phyloP scores from a whole-genome alignment of 1,140 invertebrate species.

The Drosophila pandora region DNA sequence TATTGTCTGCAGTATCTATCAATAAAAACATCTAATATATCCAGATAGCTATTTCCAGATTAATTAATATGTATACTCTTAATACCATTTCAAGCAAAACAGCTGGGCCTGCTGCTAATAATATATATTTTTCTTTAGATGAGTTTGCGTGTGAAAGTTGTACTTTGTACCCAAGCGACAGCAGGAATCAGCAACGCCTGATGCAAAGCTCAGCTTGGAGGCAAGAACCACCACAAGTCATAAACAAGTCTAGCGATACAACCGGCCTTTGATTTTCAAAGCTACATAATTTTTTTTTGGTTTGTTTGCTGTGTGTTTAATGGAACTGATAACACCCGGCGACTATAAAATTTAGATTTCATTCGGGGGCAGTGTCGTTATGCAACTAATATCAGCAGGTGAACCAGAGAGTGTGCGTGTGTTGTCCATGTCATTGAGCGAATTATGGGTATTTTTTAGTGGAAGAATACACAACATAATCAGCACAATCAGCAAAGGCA shows the following conservation, averaged over 20 bases:
- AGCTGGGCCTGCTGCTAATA: conserved; percentile 11
- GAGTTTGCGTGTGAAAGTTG: conserved; percentile 30
- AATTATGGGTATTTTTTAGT: conserved; percentile 1
- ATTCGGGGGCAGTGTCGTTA: conserved; percentile 21
- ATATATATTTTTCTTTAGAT: conserved; percentile 4
- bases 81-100: conserved; percentile 6
- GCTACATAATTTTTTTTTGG: background rate
- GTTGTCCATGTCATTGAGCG: conserved; percentile 1
- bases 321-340: conserved; percentile 49
- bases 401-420: background rate
- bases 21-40: background rate
- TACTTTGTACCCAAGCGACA: conserved; percentile 56
- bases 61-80: conserved; percentile 10
- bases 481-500: conserved; percentile 1
- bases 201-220: conserved; percentile 59
- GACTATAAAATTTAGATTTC: conserved; percentile 13
- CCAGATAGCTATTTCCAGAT: background rate
- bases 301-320: conserved; percentile 9
- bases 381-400: conserved; percentile 30
- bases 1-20: background rate
- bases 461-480: conserved; percentile 6
- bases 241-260: conserved; percentile 35
- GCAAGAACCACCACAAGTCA: conserved; percentile 20
- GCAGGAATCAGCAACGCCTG: conserved; percentile 4
- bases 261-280: conserved; percentile 23